Evolutionary conservation across 2,797 vertebrate genomes (phyloP).

Genomic region (Poecilia picta): DNA sequence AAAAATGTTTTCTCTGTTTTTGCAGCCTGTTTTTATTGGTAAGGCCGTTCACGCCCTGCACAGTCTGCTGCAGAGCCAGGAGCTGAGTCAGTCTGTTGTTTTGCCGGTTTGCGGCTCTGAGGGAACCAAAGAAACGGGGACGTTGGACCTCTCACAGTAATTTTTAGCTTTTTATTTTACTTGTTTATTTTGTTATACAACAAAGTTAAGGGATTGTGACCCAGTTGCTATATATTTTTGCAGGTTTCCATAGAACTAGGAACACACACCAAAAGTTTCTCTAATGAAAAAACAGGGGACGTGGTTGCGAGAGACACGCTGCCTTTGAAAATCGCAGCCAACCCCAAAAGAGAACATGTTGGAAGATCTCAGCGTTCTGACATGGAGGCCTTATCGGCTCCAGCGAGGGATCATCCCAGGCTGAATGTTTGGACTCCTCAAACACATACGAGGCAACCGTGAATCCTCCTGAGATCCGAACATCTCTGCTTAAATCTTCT

Average conservation of each 20-base stretch:
- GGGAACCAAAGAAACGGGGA: conserved; percentile 59
- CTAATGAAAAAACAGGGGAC: conserved; percentile 44
- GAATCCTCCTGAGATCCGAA: conserved; percentile 15
- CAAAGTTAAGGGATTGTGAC: neutral
- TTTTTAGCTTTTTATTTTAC: neutral
- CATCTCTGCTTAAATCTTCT: conserved; percentile 18
- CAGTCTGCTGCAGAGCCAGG: conserved; percentile 80
- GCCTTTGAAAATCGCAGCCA: conserved; percentile 28
- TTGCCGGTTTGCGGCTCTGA: conserved; percentile 79
- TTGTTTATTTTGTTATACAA: neutral
- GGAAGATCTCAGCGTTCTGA: conserved; percentile 32
- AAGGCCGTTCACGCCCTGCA: conserved; percentile 81
- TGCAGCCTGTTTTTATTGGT: conserved; percentile 85
- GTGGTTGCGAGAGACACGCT: conserved; percentile 11
- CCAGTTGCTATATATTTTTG: conserved; percentile 9
- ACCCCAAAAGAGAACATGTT: conserved; percentile 47
- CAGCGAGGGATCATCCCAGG: conserved; percentile 26
- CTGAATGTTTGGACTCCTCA: conserved; percentile 46
- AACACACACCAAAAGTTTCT: conserved; percentile 72
- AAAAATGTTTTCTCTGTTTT: conserved; percentile 5
- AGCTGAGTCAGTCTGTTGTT: conserved; percentile 76
- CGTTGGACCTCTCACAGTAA: conserved; percentile 89
- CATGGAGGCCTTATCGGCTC: conserved; percentile 19
- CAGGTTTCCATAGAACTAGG: conserved; percentile 89
- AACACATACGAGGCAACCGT: neutral